phyloP scores from a whole-genome alignment of 23 tunicate species.

The Clavelina lepadiformis region DNA sequence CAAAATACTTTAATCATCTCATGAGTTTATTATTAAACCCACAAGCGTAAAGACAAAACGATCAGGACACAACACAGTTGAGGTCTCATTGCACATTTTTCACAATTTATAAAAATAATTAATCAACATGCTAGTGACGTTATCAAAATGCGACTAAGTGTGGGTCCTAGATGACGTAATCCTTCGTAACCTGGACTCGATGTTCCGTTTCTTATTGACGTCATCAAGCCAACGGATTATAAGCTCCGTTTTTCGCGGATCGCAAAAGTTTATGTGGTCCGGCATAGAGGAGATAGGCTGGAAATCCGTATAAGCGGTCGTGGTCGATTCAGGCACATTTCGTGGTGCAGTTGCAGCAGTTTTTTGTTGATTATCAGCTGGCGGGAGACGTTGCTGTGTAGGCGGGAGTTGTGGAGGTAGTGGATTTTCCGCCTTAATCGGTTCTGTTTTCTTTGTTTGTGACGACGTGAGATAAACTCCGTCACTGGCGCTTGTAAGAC shows the following conservation, averaged over 20 bases:
- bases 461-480: not conserved
- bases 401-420: constrained; percentile 13
- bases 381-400: constrained; percentile 6
- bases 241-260: constrained; percentile 81
- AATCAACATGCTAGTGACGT: too few relatives aligned
- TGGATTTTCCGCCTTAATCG: not conserved
- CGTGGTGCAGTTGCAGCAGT: constrained; percentile 17
- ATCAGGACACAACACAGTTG: not conserved
- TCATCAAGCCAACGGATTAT: constrained; percentile 78
- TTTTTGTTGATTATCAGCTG: too few relatives aligned
- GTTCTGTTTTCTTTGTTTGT: not conserved
- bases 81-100: not conserved
- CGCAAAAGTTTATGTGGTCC: constrained; percentile 86
- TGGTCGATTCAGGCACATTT: not conserved
- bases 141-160: too few relatives aligned
- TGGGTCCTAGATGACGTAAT: constrained; percentile 33
- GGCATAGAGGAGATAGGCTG: constrained; percentile 93
- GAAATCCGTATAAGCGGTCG: constrained; percentile 31
- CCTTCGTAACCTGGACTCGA: constrained; percentile 38
- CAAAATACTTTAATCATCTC: too few relatives aligned
- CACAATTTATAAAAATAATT: not conserved
- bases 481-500: constrained; percentile 10
- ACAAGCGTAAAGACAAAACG: not conserved
- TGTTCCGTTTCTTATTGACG: constrained; percentile 80
- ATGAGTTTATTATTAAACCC: too few relatives aligned